Conservation (phyloP, 2,888 invertebrate genomes). For the Rotaria magnacalcarata region DNA sequence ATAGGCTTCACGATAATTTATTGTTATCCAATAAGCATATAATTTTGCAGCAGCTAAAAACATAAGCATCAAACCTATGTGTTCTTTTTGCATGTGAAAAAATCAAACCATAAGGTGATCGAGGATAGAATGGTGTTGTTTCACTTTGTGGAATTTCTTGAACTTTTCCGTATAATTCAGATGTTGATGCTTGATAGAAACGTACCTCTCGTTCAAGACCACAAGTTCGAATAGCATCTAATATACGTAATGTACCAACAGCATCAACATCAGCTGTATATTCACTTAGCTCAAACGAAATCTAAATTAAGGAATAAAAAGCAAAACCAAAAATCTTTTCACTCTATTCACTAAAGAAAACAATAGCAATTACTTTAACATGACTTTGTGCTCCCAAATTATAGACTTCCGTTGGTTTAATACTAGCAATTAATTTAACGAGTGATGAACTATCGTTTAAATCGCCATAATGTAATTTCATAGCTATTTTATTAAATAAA, state of each 20-base stretch:
- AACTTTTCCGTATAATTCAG: conserved; percentile 60
- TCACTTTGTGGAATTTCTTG: conserved; percentile 60
- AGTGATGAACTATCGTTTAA: conserved; percentile 94
- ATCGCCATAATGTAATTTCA: conserved; percentile 95
- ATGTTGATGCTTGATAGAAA: conserved; percentile 55
- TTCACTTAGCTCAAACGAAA: conserved; percentile 93
- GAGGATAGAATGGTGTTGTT: conserved; percentile 60
- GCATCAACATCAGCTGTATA: conserved; percentile 82
- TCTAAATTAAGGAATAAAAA: conserved; percentile 58
- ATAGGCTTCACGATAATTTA: conserved; percentile 60
- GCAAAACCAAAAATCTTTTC: background rate
- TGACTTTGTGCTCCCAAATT: conserved; percentile 98
- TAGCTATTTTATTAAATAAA: conserved; percentile 54
- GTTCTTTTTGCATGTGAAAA: background rate
- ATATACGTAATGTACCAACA: conserved; percentile 56
- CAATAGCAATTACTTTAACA: conserved; percentile 67
- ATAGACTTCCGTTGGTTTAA: conserved; percentile 85
- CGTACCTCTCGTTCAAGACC: conserved; percentile 50
- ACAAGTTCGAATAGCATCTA: conserved; percentile 59
- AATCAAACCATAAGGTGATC: conserved; percentile 59
- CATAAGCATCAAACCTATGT: background rate
- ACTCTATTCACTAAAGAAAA: conserved; percentile 55
- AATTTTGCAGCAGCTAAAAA: conserved; percentile 58
- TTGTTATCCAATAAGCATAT: conserved; percentile 59
- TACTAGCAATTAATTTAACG: conserved; percentile 74